Evolutionary conservation across 2,888 invertebrate genomes (phyloP), one percentile per base, ranked within the genome.

Genomic region (Chrysolina oricalcia): DNA sequence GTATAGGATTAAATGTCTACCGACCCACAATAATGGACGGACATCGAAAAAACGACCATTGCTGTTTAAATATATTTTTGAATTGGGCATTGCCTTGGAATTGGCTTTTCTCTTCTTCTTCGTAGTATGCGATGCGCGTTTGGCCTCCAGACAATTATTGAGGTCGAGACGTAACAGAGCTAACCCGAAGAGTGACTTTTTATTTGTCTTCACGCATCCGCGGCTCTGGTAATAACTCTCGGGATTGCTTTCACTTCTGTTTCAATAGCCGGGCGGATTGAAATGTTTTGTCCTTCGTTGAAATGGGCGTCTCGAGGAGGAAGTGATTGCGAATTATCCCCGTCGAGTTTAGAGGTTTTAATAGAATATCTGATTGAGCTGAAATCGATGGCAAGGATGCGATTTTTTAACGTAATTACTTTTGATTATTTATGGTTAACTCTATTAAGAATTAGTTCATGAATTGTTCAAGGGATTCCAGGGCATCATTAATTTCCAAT

Each of bases 101-200:
- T 53, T 11, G 21, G 11, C 11, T 15, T 21, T 13, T 19, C 13
- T 9, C 53, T 9, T 53, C 53, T 53, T 53, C 53, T 17, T 53
- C 19, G 4, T 13, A 10, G 10, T 21, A 3, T 8, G 35, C 35
- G 35, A 35, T 19, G 53, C 53, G 21, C 53, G 53, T 53, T 53
- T 53, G 53, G 21, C 53, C 53, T 53, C 53, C 53, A 53, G 53
- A 53, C 53, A 53, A 53, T 53, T 53, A 53, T 53, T 53, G 53
- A 53, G 53, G 53, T 53, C 53, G 53, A 53, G 53, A 53, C 21
- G 53, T 53, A 11, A 21, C 21, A 53, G 53, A 53, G 53, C 53
- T 21, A 53, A 53, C 53, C 19, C 53, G 53, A 53, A 53, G 21
- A 21, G 21, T 21, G 19, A 53, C 53, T 53, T 53, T 53, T 53